These are phyloP conservation scores for Megaceryle alcyon DNA, from an alignment of 2,797 vertebrate genomes.

Conservation along the genomic window DNA sequence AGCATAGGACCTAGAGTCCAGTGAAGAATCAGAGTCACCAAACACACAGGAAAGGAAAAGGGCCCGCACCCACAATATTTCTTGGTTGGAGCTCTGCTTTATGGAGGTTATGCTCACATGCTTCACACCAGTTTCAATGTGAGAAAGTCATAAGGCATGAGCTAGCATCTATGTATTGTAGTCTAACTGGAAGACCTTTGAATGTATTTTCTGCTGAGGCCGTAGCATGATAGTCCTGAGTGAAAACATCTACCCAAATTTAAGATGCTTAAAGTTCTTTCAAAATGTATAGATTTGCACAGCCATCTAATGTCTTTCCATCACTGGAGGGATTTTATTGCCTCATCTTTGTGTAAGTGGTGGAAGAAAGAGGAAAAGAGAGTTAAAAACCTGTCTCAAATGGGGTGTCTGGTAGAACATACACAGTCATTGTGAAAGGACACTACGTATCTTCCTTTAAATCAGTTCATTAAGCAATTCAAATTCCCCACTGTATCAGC, in stretches of 20 bases:
- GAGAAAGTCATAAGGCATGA: neutral
- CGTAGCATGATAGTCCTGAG: neutral
- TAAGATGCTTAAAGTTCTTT: neutral
- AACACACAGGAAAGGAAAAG: neutral
- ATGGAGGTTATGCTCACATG: neutral
- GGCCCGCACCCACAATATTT: neutral
- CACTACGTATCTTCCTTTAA: constrained; percentile 39
- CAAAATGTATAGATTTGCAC: neutral
- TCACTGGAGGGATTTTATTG: neutral
- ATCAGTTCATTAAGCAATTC: constrained; percentile 54
- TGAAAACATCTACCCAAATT: neutral
- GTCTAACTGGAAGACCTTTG: neutral
- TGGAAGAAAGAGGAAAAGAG: neutral
- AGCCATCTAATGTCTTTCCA: neutral
- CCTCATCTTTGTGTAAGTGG: neutral
- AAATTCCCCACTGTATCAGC: constrained; percentile 45
- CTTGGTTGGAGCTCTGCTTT: neutral
- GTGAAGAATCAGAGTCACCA: neutral
- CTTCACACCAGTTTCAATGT: neutral
- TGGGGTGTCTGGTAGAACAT: neutral
- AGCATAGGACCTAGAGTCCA: neutral
- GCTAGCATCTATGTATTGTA: fast-evolving
- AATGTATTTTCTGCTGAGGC: neutral
- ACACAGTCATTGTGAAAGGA: constrained; percentile 37
- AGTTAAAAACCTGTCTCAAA: neutral